Base-by-base conservation (phyloP, 2,113 vertebrate species). In the Pogonocichla stellata region DNA sequence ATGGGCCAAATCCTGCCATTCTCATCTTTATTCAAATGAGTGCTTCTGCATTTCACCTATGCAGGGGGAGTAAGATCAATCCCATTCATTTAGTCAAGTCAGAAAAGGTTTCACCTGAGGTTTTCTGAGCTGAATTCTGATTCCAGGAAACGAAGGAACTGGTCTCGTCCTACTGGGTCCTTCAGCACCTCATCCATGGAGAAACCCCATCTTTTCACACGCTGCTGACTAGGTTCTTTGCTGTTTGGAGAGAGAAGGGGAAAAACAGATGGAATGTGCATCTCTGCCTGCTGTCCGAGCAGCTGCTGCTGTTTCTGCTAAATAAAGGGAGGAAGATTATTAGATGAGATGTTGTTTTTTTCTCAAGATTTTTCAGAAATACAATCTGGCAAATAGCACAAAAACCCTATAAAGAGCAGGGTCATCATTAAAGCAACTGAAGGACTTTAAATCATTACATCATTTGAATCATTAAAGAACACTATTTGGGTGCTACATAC, bases 41-140 rank as follows among this genome's bases (percentile, higher is more conserved):
- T 31, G 9, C 4, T 58, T 82, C 88, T 57, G 45, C 25, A 48
- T 40, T 94, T 74, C 31, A 72, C 24, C 70, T 71, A 31, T 4
- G 36, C 20, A 42, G 40, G 20, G 20, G 66, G 2, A n/a, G 29
- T 12, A 70, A 33, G n/a, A 75, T 48, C 17, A 4, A 45, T 31
- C 17, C 8, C 36, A 13, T 73, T 77, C 47, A 50, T 79, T 79
- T 22, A 83, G 33, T 26, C 45, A 83, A 88, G 34, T 50, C 25
- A 64, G 56, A 77, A 80, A 54, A 81, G 25, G 51, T 74, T 93
- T 98, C 95, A 99, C 99, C 99, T 98, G 93, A 99, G 98, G 94
- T 99, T 99, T 98, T 99, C 99, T 23, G 99, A 99, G 97, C 99
- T 99, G 98, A 99, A 99, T 97, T 99, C 99, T 1, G 99, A 99